A percentile compares a stretch with the other conserved stretches of the same genome.
Evolutionary conservation across 2,888 invertebrate genomes (phyloP).

Genomic region (Ceraclea dissimilis): DNA sequence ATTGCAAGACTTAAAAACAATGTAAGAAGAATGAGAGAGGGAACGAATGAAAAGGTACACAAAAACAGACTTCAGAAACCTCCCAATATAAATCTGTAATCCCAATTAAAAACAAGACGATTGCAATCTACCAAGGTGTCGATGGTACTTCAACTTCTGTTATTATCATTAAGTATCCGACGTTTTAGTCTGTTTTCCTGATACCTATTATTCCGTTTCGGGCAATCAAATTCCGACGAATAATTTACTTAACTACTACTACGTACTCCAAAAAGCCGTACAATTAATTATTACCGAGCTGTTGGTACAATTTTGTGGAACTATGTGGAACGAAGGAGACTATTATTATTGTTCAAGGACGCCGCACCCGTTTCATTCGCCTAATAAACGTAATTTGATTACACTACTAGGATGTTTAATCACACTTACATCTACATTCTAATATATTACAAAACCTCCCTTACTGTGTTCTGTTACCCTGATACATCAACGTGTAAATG

Average conservation of each 20-base stretch:
- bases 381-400: conserved; percentile 2
- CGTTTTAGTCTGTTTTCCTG: background rate
- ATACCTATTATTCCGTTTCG: background rate
- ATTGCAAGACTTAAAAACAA: background rate
- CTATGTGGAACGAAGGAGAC: background rate
- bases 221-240: background rate
- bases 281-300: background rate
- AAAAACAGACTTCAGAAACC: background rate
- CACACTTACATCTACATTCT: background rate
- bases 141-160: background rate
- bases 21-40: background rate
- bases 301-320: background rate
- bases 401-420: conserved; percentile 2
- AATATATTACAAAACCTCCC: no score
- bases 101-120: conserved; percentile 1
- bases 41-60: no score
- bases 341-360: background rate
- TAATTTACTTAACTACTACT: background rate
- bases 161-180: background rate
- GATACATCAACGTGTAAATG: no score
- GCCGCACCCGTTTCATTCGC: background rate
- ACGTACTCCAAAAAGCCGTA: background rate
- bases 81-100: background rate
- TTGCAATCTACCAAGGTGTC: background rate
- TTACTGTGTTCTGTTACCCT: no score